Base-by-base conservation (phyloP, 2,113 vertebrate genomes). In the Trematomus loennbergii region DNA sequence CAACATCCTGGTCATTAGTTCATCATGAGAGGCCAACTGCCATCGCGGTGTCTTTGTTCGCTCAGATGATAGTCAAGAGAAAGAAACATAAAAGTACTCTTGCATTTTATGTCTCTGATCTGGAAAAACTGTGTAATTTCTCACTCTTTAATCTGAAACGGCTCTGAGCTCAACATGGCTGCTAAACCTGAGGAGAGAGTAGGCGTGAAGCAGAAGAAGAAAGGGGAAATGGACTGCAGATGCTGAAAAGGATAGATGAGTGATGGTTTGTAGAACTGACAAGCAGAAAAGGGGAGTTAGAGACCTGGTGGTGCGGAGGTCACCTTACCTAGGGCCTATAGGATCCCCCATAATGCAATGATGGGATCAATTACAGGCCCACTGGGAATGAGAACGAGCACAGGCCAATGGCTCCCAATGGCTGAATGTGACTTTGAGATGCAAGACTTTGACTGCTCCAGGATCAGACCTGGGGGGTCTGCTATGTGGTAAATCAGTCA, bases 331-430 rank as follows among this genome's bases (percentile, higher is more conserved):
- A 88, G 82, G 60, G 91, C 75, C 79, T 71, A 58, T 81, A 88
- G 79, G 75, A 89, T 62, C 55, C 75, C 73, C 61, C 73, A 40
- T 85, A 82, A 83, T 81, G 85, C 90, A 84, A 55, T 87, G 89
- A 93, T 91, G 82, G 87, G 92, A 93, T 94, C 84, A 94, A 87
- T 91, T 88, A 87, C 87, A 79, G 84, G 85, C 85, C 75, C 81
- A 79, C 81, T 72, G 78, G 75, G 78, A 81, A 81, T 61, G 70
- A 83, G 86, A 79, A 53, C 55, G 76, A 87, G 79, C 82, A 86
- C 88, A 90, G 85, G 65, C 89, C 93, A 90, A 3, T 75, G 83
- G 53, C 29, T 88, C 84, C 50, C 59, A 92, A 92, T 82, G 65
- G 78, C 29, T 65, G 74, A 7, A 80, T 85, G 87, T 92, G 92